Evolutionary conservation across 2,888 invertebrate species (phyloP), one percentile per base, ranked within the genome.

Genomic region (Endomychus coccineus): DNA sequence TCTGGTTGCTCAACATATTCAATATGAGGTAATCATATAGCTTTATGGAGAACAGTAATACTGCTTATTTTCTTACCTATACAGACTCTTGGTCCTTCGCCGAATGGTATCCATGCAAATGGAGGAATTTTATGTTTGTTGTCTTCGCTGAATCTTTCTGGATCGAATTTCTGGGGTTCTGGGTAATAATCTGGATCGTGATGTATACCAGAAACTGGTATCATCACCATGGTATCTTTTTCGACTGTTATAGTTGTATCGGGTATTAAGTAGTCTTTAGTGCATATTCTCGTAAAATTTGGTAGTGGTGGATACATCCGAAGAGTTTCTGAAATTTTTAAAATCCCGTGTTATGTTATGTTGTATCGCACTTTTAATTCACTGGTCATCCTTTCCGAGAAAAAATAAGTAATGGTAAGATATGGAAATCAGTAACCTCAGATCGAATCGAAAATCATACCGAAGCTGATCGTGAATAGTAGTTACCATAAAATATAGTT

Each of bases 301-400:
- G 52, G 36, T 4, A 55, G 47, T 3, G 61, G 56, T 10, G 66
- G 61, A 37, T 59, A 59, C 33, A 58, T 51, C 16, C 67, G 45
- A n/a, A 66, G 48, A 1, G 62, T 59, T 51, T 67, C 66, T 59
- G n/a, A n/a, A n/a, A n/a, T n/a, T n/a, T n/a, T 3, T 71, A 71
- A 67, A 32, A 71, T n/a, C n/a, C n/a, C n/a, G n/a, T n/a, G n/a
- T n/a, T n/a, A n/a, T n/a, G n/a, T n/a, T n/a, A n/a, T n/a, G n/a
- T n/a, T n/a, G n/a, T n/a, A n/a, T n/a, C n/a, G n/a, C n/a, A n/a
- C n/a, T n/a, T n/a, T n/a, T n/a, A n/a, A n/a, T n/a, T n/a, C n/a
- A n/a, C n/a, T n/a, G n/a, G n/a, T n/a, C n/a, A n/a, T n/a, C n/a
- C n/a, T n/a, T n/a, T n/a, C n/a, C n/a, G n/a, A n/a, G n/a, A n/a